Conservation (phyloP, 2,113 vertebrate species). For the Vidua macroura region DNA sequence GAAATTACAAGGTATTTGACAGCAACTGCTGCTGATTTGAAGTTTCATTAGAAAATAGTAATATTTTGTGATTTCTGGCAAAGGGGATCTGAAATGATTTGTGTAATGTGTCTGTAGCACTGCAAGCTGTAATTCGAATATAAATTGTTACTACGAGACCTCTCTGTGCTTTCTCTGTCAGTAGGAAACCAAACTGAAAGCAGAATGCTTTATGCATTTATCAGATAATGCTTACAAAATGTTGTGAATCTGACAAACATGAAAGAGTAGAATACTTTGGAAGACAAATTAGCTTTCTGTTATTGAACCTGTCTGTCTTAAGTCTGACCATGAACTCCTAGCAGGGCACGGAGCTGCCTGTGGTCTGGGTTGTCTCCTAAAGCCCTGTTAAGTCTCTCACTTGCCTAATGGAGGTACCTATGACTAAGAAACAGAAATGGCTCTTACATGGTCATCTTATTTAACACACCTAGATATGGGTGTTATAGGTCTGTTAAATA, state of each 20-base stretch:
- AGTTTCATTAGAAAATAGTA: background rate
- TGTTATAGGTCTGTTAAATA: background rate
- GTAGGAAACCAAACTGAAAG: background rate
- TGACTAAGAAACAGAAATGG: background rate
- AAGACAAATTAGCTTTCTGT: background rate
- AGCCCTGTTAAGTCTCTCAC: background rate
- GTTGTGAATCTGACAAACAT: background rate
- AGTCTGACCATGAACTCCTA: background rate
- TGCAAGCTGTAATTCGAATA: background rate
- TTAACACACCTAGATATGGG: background rate
- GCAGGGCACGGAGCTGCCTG: background rate
- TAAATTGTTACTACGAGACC: background rate
- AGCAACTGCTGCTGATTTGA: background rate
- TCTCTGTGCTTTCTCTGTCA: background rate
- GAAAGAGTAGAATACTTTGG: background rate
- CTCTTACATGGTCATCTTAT: background rate
- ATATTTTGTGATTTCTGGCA: background rate
- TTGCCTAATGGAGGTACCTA: background rate
- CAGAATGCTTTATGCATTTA: background rate
- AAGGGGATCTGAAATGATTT: background rate
- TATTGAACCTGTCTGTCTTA: background rate
- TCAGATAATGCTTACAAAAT: background rate
- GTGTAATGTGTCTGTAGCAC: background rate
- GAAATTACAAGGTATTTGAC: background rate
- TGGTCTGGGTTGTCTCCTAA: rapidly evolving